Base-by-base conservation (phyloP, 2,888 invertebrate species). In the Drosophila quinaria region DNA sequence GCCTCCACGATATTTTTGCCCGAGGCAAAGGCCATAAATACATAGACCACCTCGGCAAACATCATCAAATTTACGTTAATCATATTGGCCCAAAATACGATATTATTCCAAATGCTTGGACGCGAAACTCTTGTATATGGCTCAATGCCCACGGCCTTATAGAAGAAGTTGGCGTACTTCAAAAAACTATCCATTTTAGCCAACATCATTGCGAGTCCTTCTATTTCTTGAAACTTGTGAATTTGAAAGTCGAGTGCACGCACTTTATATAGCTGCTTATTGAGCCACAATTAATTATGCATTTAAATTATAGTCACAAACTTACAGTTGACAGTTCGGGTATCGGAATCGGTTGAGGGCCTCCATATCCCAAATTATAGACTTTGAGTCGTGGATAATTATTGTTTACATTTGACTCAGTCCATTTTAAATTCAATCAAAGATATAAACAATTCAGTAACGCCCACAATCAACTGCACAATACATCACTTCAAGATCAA, bases 141-240 rank as follows among this genome's bases (percentile, higher is more conserved):
- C 39, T 81, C 51, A 25, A 90, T 82, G 55, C 91, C 90, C 15
- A 90, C 63, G 9, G 61, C 60, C 17, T 55, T 68, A 60, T 90
- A 91, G 58, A 91, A 90, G 60, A 90, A 87, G 56, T 81, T 81
- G 25, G 91, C 78, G 37, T 90, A 82, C 64, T 81, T 81, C 3
- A 90, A 54, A 49, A 91, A 91, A 19, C 79, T 77, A 17, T 81
- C 74, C 66, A 90, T 83, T 44, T 68, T 63, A 4, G 51, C 56
- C 5, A 70, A 19, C 41, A 63, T 11, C 80, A 80, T 80, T 47
- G 35, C 13, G 37, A 46, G 46, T 37, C 13, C 25, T 46, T 31
- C 29, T 29, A n/a, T n/a, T 33, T 31, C 8, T n/a, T 13, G 1
- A 3, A 11, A 39, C 37, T n/a, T 73, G 10, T 42, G 9, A 22